Evolutionary conservation across 2,888 invertebrate genomes (phyloP).

Genomic region (Sarcophaga variegata): DNA sequence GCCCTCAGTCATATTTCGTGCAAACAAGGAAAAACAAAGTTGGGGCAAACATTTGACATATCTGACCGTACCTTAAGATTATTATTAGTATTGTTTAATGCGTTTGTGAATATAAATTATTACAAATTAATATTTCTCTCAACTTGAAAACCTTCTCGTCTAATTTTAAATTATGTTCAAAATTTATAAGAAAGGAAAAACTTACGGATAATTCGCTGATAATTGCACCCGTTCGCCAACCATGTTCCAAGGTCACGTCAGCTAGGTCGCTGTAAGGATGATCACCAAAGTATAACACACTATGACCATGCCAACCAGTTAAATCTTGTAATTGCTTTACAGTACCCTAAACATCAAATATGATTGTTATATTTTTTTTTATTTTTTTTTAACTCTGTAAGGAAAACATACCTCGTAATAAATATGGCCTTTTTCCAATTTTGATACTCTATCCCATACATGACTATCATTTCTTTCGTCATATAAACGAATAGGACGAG

Average conservation of each 20-base stretch:
- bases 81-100: too few species aligned
- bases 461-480: conserved; percentile 91
- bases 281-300: conserved; percentile 98
- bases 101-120: too few species aligned
- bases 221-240: conserved; percentile 98
- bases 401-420: conserved; percentile 90
- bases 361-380: too few species aligned
- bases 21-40: too few species aligned
- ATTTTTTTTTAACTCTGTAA: too few species aligned
- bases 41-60: too few species aligned
- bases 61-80: too few species aligned
- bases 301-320: conserved; percentile 95
- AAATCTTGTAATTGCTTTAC: conserved; percentile 94
- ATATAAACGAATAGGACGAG: conserved; percentile 94
- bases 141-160: too few species aligned
- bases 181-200: conserved; percentile 15
- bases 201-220: conserved; percentile 95
- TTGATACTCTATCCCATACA: conserved; percentile 95
- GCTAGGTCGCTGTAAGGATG: conserved; percentile 99
- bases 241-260: conserved; percentile 96
- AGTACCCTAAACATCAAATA: conserved; percentile 87
- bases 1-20: too few species aligned
- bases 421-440: conserved; percentile 92
- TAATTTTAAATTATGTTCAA: background rate
- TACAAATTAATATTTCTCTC: too few species aligned